Evolutionary conservation across 64 coral and sea anemone genomes (phyloP), one percentile per base, ranked within the genome.

Genomic region (Astreopora myriophthalma): DNA sequence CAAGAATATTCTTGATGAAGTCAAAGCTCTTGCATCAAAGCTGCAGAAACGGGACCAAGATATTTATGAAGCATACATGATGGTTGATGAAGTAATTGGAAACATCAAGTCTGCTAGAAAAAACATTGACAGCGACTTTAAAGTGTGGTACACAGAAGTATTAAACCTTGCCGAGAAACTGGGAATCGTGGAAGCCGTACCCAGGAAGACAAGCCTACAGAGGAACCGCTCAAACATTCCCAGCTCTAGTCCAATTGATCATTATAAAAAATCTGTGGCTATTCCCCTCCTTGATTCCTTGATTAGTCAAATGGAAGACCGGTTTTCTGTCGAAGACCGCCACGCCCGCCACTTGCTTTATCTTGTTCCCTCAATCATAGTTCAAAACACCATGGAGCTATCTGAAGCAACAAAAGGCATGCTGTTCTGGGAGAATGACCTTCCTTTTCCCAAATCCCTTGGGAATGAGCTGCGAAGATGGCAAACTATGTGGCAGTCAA

Each of bases 11-110:
- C n/a, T n/a, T n/a, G n/a, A n/a, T n/a, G n/a, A n/a, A n/a, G n/a
- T n/a, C n/a, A 86, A 86, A 86, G 83, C 83, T 69, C 30, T 86
- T 70, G 83, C n/a, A n/a, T n/a, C n/a, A n/a, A n/a, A n/a, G n/a
- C n/a, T n/a, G n/a, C n/a, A n/a, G n/a, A n/a, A n/a, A 24, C 51
- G 8, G n/a, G n/a, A 85, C 32, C 58, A 65, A 65, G 57, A 85
- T 20, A 64, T 85, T 62, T 85, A 6, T 64, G 55, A 65, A 64
- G 80, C 57, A 16, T 85, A 85, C 80, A 85, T 16, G 57, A 85
- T 85, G 80, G 57, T 85, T 65, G 27, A 86, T 32, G 33, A 86
- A 38, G 62, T 69, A n/a, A 86, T 69, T 44, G 39, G 17, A 87
- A 87, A 71, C 8, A 42, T 87, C 85, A 69, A 73, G 85, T 69